These are phyloP conservation scores for Micrasema minimum DNA, from an alignment of 1,140 invertebrate species.

Conservation along the genomic window DNA sequence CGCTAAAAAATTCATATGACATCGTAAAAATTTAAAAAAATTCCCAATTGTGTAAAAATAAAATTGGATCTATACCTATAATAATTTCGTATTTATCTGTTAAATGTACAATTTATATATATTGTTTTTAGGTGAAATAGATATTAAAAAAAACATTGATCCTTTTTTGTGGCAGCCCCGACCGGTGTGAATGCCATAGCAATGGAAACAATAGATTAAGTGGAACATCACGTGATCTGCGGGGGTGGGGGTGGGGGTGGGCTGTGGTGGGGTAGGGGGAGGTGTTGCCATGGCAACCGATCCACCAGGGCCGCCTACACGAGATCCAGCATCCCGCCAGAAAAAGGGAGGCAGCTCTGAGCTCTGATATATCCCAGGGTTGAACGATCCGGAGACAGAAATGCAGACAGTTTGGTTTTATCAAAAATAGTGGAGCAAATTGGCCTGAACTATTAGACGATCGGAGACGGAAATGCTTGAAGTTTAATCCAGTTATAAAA, in stretches of 20 bases:
- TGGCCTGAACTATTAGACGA: too few species aligned
- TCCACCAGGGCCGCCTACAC: background rate
- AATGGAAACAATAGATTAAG: constrained; percentile 55
- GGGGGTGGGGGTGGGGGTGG: constrained; percentile 7
- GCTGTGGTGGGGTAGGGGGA: constrained; percentile 2
- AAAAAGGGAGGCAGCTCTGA: constrained; percentile 8
- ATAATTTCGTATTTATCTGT: too few species aligned
- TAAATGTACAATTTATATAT: too few species aligned
- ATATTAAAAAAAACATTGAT: too few species aligned
- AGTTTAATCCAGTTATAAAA: too few species aligned
- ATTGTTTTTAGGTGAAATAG: too few species aligned
- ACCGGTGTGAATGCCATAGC: constrained; percentile 46
- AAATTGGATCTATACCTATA: too few species aligned
- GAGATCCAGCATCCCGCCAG: background rate
- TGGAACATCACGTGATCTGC: constrained; percentile 47
- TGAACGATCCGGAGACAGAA: background rate
- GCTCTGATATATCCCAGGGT: constrained; percentile 17
- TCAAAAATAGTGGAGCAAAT: too few species aligned
- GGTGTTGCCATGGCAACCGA: constrained; percentile 44
- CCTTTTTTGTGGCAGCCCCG: background rate
- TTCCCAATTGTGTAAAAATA: too few species aligned
- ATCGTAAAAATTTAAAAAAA: too few species aligned
- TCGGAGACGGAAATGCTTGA: too few species aligned
- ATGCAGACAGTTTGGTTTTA: background rate
- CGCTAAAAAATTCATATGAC: too few species aligned